phyloP scores from a whole-genome alignment of 2,113 vertebrate genomes.

The Bothrops jararaca region DNA sequence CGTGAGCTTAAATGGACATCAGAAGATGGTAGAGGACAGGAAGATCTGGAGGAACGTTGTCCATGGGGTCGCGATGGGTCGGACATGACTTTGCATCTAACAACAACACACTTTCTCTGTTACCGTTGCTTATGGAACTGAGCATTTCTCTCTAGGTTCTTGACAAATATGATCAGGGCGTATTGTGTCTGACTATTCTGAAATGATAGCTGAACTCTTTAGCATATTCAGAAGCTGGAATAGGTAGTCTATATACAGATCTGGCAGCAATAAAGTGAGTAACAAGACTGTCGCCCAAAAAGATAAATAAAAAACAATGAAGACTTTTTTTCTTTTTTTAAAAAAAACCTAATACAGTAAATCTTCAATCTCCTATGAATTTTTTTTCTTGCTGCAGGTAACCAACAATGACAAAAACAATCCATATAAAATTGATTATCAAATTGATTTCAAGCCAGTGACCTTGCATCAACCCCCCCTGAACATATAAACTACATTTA shows the following conservation, averaged over 20 bases:
- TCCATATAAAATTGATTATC: background rate
- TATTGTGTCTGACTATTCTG: background rate
- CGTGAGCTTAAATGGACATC: too few relatives aligned
- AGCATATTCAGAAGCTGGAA: background rate
- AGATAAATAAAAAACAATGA: background rate
- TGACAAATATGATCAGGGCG: background rate
- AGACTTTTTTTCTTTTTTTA: background rate
- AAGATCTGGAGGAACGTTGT: too few relatives aligned
- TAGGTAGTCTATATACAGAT: background rate
- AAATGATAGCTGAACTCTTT: too few relatives aligned
- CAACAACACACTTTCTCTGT: constrained; percentile 24
- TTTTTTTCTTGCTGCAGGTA: background rate
- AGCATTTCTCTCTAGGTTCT: background rate
- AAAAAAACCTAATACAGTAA: background rate
- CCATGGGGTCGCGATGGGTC: too few relatives aligned
- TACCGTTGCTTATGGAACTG: background rate
- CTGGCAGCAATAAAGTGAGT: background rate
- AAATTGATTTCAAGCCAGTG: background rate
- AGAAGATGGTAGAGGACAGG: too few relatives aligned
- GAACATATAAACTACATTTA: background rate
- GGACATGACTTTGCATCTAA: too few relatives aligned
- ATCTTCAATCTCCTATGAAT: background rate
- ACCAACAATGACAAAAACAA: background rate
- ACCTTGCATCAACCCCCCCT: background rate
- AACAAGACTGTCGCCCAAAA: background rate